Base-by-base conservation (phyloP, 2,113 vertebrate genomes). In the Willisornis vidua region DNA sequence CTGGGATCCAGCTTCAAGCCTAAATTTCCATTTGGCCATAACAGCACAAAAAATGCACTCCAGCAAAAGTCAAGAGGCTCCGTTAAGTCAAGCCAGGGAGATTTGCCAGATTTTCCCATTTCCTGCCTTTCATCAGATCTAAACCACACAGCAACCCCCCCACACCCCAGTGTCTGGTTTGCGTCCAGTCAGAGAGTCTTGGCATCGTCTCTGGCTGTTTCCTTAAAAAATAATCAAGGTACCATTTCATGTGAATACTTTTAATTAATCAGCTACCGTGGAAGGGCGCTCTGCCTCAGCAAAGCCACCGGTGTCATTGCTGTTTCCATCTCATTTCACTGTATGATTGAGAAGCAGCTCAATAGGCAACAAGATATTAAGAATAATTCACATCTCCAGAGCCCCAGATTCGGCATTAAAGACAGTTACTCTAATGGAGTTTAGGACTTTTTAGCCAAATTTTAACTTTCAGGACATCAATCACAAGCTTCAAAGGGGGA, bases 201-300 rank as follows among this genome's bases (percentile, higher is more conserved):
- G 5, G 91, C 89, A 80, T 78, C 43, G 80, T 97, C 80, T 88
- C 55, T 39, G 95, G 95, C 94, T 94, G 87, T 95, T 96, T 93
- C 94, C 93, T 96, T 96, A 87, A 94, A 97, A 97, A 97, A 97
- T 54, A 96, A 86, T 75, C 88, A 79, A 70, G 88, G 85, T 45
- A 85, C 94, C 89, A 85, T 95, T 97, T 95, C 93, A 96, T 18
- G 77, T 81, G 78, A 97, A 96, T 96, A 94, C 94, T 96, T 96
- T 97, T 98, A 98, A 96, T 96, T 96, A 97, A 98, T 98, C 96
- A 95, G 96, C 96, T 98, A 97, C 97, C 26, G 80, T 90, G 87
- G 45, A 94, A 96, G 65, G 76, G 73, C 9, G 45, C 75, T 92
- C 73, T 52, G 88, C 61, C 93, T 63, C 41, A 79, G 83, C 75